Percentiles rank a stretch among this genome's conserved stretches.
Evolutionary conservation across 2,113 vertebrate genomes (phyloP).

Genomic region (Podarcis raffonei): DNA sequence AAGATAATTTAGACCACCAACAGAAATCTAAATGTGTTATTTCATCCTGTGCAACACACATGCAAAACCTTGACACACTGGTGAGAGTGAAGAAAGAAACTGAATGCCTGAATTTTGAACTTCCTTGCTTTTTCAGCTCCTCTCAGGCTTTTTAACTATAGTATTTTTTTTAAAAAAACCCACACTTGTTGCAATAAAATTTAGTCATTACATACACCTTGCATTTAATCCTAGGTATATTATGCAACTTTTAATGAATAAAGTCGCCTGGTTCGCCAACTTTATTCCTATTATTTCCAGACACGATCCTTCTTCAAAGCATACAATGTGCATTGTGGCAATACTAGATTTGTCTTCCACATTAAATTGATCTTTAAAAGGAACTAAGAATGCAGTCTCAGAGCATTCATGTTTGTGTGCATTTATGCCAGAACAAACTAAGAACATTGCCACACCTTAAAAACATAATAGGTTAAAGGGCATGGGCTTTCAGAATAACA

Average conservation of each 20-base stretch:
- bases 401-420: no score
- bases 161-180: background rate
- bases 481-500: background rate
- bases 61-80: constrained; percentile 19
- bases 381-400: background rate
- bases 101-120: constrained; percentile 33
- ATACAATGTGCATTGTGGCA: background rate
- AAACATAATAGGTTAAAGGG: background rate
- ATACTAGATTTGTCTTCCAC: background rate
- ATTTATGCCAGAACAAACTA: no score
- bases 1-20: constrained; percentile 7
- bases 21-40: background rate
- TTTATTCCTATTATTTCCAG: background rate
- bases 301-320: background rate
- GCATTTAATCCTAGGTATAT: background rate
- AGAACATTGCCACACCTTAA: background rate
- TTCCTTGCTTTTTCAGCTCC: constrained; percentile 26
- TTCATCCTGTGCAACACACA: background rate
- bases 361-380: background rate
- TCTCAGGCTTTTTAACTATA: background rate
- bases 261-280: no score
- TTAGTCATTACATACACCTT: background rate
- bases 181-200: background rate
- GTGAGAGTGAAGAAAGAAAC: constrained; percentile 17
- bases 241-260: background rate